Base-by-base conservation (phyloP, 2,888 invertebrate genomes). In the Tetheella fluctuosa region DNA sequence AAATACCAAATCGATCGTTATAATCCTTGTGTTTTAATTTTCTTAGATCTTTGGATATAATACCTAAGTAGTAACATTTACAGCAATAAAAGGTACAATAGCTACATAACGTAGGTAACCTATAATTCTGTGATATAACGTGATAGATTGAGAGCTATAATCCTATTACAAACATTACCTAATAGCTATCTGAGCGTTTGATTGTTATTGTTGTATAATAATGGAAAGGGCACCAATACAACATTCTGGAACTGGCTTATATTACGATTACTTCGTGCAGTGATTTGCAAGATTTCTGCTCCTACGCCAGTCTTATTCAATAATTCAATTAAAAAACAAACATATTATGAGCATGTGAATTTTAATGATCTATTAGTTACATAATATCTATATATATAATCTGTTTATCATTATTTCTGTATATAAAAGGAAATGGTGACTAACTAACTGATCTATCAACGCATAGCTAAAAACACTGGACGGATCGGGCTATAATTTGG, bases 171-270 rank as follows among this genome's bases (percentile, higher is more conserved):
- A 60, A 52, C 48, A 61, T 72, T 71, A 69, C 56, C 59, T 65
- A 71, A 73, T 64, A 25, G 39, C 55, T 25, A 59, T 48, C 42
- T 48, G 42, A 48, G 8, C 17, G 42, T 57, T 63, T 39, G 52
- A 66, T 66, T 67, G 59, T 66, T 69, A 63, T 65, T 73, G 64
- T 68, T 68, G 64, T 73, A 74, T 69, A 68, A 75, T 61, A 68
- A 60, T 70, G 62, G 73, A 73, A 74, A 76, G 71, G 67, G 64
- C 54, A 65, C 52, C 15, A 15, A 48, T 48, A 20, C 10, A 20
- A 20, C 20, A 48, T 48, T 20, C 48, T 48, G 20, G 48, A 48
- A 10, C 48, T 20, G 20, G 48, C 42, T 42, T 48, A 10, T 20
- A 48, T 48, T 48, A 48, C 48, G 48, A 48, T 48, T 48, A 48